Evolutionary conservation across 2,113 vertebrate species (phyloP).

Genomic region (Eublepharis macularius): DNA sequence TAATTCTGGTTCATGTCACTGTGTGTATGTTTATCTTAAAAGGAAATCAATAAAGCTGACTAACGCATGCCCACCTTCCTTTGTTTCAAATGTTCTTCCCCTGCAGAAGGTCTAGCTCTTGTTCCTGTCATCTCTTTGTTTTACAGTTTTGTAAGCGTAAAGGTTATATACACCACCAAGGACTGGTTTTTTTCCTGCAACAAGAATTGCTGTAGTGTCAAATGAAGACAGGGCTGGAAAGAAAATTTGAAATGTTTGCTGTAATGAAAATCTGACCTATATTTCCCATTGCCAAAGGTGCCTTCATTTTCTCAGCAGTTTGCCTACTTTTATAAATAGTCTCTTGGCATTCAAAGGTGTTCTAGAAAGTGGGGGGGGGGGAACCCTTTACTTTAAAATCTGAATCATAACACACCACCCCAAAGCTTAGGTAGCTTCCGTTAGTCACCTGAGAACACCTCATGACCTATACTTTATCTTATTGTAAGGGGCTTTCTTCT

Average conservation of each 20-base stretch:
- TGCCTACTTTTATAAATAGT: conserved; percentile 1
- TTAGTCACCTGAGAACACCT: neutral
- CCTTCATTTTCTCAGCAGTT: conserved; percentile 3
- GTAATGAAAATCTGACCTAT: neutral
- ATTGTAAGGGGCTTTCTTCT: neutral
- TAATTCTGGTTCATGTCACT: neutral
- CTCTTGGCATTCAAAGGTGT: neutral
- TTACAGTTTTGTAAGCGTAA: neutral
- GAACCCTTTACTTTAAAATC: neutral
- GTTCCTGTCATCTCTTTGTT: conserved; percentile 19
- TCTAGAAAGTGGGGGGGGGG: conserved; percentile 11
- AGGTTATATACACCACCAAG: neutral
- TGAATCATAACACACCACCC: conserved; percentile 12
- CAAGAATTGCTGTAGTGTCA: conserved; percentile 17
- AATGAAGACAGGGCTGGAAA: conserved; percentile 27
- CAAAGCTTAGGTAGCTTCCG: neutral
- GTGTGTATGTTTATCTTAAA: neutral
- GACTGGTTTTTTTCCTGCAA: conserved; percentile 11
- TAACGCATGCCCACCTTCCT: neutral
- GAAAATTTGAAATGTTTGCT: conserved; percentile 26
- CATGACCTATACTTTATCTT: neutral
- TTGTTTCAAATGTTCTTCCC: neutral
- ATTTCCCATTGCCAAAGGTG: neutral
- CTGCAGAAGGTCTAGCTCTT: neutral
- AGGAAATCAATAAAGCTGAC: conserved; percentile 14